A percentile compares a stretch with the other conserved stretches of the same genome.
phyloP scores from a whole-genome alignment of 1,140 invertebrate genomes.

The Muscidifurax raptorellus region DNA sequence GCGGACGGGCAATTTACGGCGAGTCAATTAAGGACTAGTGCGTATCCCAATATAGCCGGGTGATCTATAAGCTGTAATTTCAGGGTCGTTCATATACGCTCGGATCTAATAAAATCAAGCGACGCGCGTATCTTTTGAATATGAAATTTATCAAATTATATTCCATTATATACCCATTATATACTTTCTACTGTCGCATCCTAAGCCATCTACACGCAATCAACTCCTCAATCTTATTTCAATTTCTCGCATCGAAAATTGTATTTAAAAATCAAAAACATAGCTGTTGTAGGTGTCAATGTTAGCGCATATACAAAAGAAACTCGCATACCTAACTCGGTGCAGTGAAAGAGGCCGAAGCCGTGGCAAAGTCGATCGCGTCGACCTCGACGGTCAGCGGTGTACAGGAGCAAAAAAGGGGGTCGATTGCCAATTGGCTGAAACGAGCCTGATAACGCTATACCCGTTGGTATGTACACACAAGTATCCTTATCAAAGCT shows the following conservation, averaged over 20 bases:
- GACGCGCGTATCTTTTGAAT: not conserved
- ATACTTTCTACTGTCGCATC: no score
- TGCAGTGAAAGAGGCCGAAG: not conserved
- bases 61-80: not conserved
- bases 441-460: conserved; percentile 40
- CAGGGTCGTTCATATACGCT: not conserved
- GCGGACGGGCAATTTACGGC: not conserved
- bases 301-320: not conserved
- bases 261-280: not conserved
- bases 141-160: not conserved
- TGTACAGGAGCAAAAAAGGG: conserved; percentile 27
- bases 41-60: not conserved
- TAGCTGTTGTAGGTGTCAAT: not conserved
- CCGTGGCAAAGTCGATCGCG: not conserved
- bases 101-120: not conserved
- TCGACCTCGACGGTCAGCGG: conserved; percentile 6
- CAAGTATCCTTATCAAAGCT: not conserved
- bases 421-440: conserved; percentile 52
- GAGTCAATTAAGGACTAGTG: not conserved
- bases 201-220: no score
- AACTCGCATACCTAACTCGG: not conserved
- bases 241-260: not conserved
- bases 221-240: not conserved
- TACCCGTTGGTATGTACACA: no score
- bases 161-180: not conserved